Conservation (phyloP, 2,888 invertebrate species). For the Heliconius cydno region DNA sequence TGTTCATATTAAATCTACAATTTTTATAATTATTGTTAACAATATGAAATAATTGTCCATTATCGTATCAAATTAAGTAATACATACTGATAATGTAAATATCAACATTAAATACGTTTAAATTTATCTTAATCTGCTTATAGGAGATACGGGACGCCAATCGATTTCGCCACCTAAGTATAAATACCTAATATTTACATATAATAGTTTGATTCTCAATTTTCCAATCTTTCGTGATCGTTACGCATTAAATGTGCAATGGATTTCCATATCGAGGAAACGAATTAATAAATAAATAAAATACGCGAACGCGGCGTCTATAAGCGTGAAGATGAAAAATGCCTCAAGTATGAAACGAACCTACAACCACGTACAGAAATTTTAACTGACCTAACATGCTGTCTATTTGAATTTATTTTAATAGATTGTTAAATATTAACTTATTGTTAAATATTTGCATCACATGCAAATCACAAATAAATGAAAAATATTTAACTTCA, state of each 20-base stretch:
- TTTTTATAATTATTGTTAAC: background rate
- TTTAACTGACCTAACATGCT: no score
- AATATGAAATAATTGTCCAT: background rate
- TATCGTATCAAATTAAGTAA: background rate
- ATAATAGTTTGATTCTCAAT: no score
- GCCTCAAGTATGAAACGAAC: background rate
- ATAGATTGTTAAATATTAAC: background rate
- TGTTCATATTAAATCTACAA: background rate
- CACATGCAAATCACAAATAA: background rate
- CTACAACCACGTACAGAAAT: background rate
- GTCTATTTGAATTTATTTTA: background rate
- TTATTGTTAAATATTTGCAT: background rate
- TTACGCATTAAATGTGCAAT: background rate
- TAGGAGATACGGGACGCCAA: background rate
- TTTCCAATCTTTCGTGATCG: no score
- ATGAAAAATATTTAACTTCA: slow-evolving; percentile 2
- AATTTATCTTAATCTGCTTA: slow-evolving; percentile 11
- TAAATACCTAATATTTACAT: background rate
- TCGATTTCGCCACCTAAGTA: background rate
- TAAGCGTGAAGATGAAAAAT: background rate
- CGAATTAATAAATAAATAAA: background rate
- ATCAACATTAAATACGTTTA: background rate
- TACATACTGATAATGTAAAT: background rate
- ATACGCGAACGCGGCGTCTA: background rate
- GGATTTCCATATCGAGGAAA: background rate